Evolutionary conservation across 1,140 invertebrate genomes (phyloP).

Genomic region (Melipona quadrifasciata): DNA sequence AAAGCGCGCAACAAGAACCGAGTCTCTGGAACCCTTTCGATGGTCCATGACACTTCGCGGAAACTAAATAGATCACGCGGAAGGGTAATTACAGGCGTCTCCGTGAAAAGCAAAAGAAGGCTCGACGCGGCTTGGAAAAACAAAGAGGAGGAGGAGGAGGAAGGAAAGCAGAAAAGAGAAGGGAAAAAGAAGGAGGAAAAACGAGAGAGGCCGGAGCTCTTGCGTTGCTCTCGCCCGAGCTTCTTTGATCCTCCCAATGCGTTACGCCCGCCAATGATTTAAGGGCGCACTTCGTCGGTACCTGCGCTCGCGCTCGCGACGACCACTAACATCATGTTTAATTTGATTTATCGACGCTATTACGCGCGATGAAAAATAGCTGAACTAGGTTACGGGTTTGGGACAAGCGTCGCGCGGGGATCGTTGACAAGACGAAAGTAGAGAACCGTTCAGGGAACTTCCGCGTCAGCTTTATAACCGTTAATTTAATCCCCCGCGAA

Average conservation of each 20-base stretch:
- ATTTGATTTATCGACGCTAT: constrained; percentile 76
- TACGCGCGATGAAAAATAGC: constrained; percentile 74
- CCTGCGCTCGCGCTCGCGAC: constrained; percentile 45
- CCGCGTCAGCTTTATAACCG: constrained; percentile 18
- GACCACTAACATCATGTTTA: constrained; percentile 72
- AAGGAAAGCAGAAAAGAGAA: constrained; percentile 66
- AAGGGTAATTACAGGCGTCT: constrained; percentile 78
- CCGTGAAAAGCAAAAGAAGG: constrained; percentile 57
- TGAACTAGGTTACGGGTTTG: constrained; percentile 68
- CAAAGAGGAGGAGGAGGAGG: constrained; percentile 4
- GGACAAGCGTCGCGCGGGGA: constrained; percentile 41
- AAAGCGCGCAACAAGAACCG: constrained; percentile 42
- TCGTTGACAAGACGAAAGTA: constrained; percentile 51
- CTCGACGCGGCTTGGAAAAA: constrained; percentile 13
- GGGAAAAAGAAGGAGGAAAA: constrained; percentile 71
- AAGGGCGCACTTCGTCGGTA: constrained; percentile 63
- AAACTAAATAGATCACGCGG: constrained; percentile 78
- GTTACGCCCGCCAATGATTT: constrained; percentile 78
- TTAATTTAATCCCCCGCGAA: constrained; percentile 41
- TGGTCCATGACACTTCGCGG: constrained; percentile 72
- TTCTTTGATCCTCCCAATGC: constrained; percentile 80
- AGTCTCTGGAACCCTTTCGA: constrained; percentile 72
- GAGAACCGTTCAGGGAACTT: constrained; percentile 38
- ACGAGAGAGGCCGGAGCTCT: constrained; percentile 64
- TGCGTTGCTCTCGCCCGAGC: constrained; percentile 40